Evolutionary conservation across 2,797 vertebrate species (phyloP).

Genomic region (Alauda arvensis): DNA sequence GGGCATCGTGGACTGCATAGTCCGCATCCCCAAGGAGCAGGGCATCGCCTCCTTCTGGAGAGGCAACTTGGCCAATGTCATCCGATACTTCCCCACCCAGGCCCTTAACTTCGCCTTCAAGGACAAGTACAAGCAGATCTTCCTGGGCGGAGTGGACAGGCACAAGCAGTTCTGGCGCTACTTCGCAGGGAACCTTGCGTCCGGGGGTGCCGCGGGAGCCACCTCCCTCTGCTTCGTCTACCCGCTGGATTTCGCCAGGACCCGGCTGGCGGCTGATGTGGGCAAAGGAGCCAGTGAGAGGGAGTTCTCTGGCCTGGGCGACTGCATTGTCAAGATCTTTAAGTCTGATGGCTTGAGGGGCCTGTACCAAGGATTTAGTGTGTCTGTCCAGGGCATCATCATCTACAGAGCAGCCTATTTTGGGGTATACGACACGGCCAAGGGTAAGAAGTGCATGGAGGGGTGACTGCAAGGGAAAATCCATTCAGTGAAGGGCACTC

Average conservation of each 20-base stretch:
- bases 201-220: constrained; percentile 92
- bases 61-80: constrained; percentile 97
- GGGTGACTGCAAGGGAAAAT: not conserved
- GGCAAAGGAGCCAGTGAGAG: constrained; percentile 85
- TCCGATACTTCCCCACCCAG: constrained; percentile 98
- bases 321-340: constrained; percentile 91
- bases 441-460: constrained; percentile 80
- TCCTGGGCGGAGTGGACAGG: constrained; percentile 95
- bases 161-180: constrained; percentile 99
- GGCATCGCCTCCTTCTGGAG: constrained; percentile 96
- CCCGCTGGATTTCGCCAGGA: constrained; percentile 97
- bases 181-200: constrained; percentile 94
- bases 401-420: constrained; percentile 99
- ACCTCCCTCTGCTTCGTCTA: constrained; percentile 98
- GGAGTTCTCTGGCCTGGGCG: constrained; percentile 90
- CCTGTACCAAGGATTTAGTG: constrained; percentile 94
- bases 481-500: not conserved
- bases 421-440: constrained; percentile 95
- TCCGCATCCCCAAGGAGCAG: constrained; percentile 95
- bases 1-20: constrained; percentile 94
- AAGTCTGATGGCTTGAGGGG: constrained; percentile 90
- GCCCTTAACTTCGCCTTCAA: constrained; percentile 99
- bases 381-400: constrained; percentile 98
- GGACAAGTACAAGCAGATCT: constrained; percentile 99
- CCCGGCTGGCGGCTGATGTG: constrained; percentile 93